These are phyloP conservation scores for Zosterops japonicus DNA, from an alignment of 2,113 vertebrate genomes.

Conservation along the genomic window DNA sequence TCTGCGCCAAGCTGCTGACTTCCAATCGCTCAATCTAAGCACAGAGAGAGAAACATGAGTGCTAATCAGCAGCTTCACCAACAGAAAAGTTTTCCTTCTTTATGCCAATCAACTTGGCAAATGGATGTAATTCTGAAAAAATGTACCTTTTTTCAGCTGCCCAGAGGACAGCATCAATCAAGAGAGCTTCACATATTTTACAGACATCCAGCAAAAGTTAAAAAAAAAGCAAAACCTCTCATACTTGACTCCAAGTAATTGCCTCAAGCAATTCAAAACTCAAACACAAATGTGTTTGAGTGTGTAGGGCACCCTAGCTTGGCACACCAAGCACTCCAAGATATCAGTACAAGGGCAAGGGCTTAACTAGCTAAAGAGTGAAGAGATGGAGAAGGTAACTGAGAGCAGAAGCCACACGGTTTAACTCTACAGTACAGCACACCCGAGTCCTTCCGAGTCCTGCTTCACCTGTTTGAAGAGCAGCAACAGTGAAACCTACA, in stretches of 20 bases:
- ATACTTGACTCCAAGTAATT: background rate
- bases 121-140: background rate
- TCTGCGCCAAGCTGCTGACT: conserved; percentile 83
- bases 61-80: background rate
- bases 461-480: fast-evolving
- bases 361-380: background rate
- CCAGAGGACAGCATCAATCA: background rate
- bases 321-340: background rate
- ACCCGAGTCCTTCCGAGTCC: background rate
- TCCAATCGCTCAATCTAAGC: conserved; percentile 90
- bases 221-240: background rate
- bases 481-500: background rate
- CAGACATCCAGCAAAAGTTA: background rate
- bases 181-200: background rate
- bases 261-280: background rate
- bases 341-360: background rate
- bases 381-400: background rate
- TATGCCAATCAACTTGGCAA: background rate
- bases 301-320: too few relatives aligned
- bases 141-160: background rate
- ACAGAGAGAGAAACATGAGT: background rate
- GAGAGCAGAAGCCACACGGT: background rate
- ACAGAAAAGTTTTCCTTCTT: background rate
- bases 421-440: fast-evolving
- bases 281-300: background rate